phyloP scores from a whole-genome alignment of 1,140 invertebrate species.

The Chelonus insularis region DNA sequence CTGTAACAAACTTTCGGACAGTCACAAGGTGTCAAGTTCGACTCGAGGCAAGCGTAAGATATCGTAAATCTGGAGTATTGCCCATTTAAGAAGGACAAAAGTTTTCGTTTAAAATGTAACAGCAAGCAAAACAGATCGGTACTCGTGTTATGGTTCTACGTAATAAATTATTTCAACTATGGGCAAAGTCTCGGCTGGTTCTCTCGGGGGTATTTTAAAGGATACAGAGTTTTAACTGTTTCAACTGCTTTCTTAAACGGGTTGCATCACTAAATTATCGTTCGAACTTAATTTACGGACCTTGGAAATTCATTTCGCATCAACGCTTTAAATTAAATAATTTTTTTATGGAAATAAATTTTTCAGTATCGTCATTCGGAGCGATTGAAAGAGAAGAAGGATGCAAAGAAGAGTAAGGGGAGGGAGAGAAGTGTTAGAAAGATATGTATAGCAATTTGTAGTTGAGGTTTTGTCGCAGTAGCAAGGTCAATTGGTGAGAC shows the following conservation, averaged over 20 bases:
- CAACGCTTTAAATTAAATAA: too few species aligned
- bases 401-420: constrained; percentile 29
- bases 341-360: too few species aligned
- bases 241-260: constrained; percentile 35
- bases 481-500: constrained; percentile 22
- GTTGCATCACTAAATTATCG: constrained; percentile 45
- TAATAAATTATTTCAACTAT: constrained; percentile 46
- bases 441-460: background rate
- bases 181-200: background rate
- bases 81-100: background rate
- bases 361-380: too few species aligned
- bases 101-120: constrained; percentile 10
- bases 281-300: constrained; percentile 44
- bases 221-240: constrained; percentile 35
- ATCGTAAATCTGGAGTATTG: too few species aligned
- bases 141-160: constrained; percentile 34
- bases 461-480: constrained; percentile 30
- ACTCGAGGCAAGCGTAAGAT: background rate
- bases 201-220: constrained; percentile 20
- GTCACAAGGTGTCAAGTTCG: constrained; percentile 5
- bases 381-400: too few species aligned
- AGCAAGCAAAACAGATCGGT: constrained; percentile 13
- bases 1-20: constrained; percentile 38
- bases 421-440: background rate
- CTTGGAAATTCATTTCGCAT: too few species aligned